Evolutionary conservation across 2,888 invertebrate genomes (phyloP), one percentile per base, ranked within the genome.

Genomic region (Lamellibrachia satsuma): DNA sequence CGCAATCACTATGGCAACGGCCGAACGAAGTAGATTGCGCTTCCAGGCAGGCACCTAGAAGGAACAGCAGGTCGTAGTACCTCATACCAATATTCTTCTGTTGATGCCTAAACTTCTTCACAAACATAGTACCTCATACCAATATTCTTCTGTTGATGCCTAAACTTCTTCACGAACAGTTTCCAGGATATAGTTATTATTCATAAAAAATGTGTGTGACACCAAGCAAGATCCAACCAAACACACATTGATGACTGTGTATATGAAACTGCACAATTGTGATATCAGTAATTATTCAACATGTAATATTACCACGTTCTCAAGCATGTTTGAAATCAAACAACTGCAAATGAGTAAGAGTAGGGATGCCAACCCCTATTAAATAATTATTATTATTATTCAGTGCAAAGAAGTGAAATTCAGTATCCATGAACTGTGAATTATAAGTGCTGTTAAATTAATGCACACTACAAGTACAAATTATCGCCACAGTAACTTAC

Each of bases 21-120:
- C 51, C 39, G 52, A 52, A 15, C 91, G 91, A 91, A 91, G 91
- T 4, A 91, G 51, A 91, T 91, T 91, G 39, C 91, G 91, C 52
- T 91, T 91, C 91, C 91, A 91, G 7, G 91, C 91, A 91, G 91
- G 91, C 51, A 91, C 91, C 91, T 91, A 90, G 57, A 57, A 15
- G 57, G 57, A 11, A 15, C 8, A 57, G 57, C 57, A 57, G 8
- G 2, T 57, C 8, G 39, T 75, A 4, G n/a, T n/a, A 22, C n/a
- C 9, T 55, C 1, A 55, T 9, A 55, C 55, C 75, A 75, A 75
- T 75, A 75, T 75, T 75, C 75, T 22, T 15, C 75, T 75, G 15
- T 75, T n/a, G 6, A 75, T 22, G 4, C 15, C 39, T 39, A 75
- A 22, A 11, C 15, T 57, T 57, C 57, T 57, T 57, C 91, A 91